Conservation (phyloP, 2,888 invertebrate genomes). For the Erebia palarica region DNA sequence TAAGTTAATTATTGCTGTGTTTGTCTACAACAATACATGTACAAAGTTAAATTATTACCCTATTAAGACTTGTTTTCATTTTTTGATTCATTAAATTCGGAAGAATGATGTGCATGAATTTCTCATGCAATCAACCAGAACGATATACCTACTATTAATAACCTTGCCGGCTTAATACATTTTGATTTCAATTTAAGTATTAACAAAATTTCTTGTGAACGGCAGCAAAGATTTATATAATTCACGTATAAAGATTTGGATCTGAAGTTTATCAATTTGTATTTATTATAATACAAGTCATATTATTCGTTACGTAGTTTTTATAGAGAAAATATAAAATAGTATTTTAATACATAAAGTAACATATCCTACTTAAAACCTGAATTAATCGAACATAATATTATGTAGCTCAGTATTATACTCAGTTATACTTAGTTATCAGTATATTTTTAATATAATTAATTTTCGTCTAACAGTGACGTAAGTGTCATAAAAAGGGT, state of each 20-base stretch:
- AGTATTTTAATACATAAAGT: no score
- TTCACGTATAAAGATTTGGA: constrained; percentile 20
- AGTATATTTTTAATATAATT: neutral
- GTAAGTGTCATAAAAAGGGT: neutral
- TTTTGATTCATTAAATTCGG: constrained; percentile 35
- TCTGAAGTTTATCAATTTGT: constrained; percentile 9
- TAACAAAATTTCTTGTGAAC: constrained; percentile 29
- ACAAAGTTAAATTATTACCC: constrained; percentile 60
- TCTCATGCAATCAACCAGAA: constrained; percentile 34
- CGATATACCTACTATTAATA: constrained; percentile 23
- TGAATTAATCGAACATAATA: neutral
- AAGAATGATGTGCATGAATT: constrained; percentile 33
- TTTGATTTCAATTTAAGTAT: constrained; percentile 36
- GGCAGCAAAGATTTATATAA: constrained; percentile 18
- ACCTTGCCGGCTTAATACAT: constrained; percentile 29
- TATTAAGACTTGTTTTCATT: constrained; percentile 52
- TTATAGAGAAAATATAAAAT: no score
- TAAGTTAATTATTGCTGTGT: constrained; percentile 64
- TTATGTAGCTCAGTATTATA: neutral
- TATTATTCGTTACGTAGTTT: no score
- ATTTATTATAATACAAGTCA: no score
- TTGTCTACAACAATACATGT: constrained; percentile 43
- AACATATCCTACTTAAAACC: neutral
- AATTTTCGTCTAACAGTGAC: neutral
- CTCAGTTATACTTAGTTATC: no score